Evolutionary conservation across 2,888 invertebrate genomes (phyloP), one percentile per base, ranked within the genome.

Genomic region (Agapostemon virescens): DNA sequence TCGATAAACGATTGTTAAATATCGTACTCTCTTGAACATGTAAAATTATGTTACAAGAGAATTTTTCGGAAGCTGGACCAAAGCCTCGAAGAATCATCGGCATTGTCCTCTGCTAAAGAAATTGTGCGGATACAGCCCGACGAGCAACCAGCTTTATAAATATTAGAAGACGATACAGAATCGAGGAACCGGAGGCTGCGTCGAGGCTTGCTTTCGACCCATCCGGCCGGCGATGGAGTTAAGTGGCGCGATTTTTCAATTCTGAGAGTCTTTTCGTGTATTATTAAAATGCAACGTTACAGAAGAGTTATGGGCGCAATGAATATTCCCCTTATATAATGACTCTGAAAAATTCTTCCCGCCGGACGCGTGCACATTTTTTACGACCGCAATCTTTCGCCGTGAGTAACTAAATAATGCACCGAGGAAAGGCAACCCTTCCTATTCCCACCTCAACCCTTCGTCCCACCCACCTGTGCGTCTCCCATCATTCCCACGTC

Each of bases 251-350:
- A 86, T 86, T 86, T 86, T 86, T 86, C 86, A 81, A 81, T 86
- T 86, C 86, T 83, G 84, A 86, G 76, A 86, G 86, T 84, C 86
- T 83, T 86, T 83, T 64, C 86, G 84, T 86, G 86, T 86, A 84
- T 86, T 86, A 86, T 86, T 86, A 86, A 86, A 86, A 86, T 86
- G 86, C 86, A 84, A 84, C 85, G 84, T 79, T 84, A 74, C 77
- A 67, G 79, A 58, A 84, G 86, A 86, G 81, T 86, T 86, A 86
- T 84, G 78, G 71, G 23, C 49, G 86, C 79, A 84, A 86, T 86
- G 86, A 86, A 86, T 86, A 86, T 86, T 86, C 84, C 84, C 81
- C 83, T 84, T 86, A 86, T 74, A 84, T 86, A 86, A 86, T 86
- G 86, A 84, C 83, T 83, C 76, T 82, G 85, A 84, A 85, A 85